Conservation (phyloP, 1,140 invertebrate genomes). For the Mamestra configurata region DNA sequence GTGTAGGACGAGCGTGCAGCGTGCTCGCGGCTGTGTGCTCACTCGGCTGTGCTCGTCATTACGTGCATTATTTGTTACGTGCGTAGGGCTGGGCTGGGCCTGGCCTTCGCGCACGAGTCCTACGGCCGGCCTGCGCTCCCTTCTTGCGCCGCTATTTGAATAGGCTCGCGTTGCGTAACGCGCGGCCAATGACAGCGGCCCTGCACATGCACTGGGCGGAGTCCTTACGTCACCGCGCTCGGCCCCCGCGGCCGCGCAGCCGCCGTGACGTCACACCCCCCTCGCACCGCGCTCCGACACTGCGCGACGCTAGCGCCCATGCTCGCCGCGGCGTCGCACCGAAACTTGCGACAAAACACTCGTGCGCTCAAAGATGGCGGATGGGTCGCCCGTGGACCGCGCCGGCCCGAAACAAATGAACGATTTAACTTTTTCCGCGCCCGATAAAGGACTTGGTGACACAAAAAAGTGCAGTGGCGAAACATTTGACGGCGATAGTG, state of each 20-base stretch:
- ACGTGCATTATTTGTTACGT: conserved; percentile 82
- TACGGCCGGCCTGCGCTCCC: conserved; percentile 82
- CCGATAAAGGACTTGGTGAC: conserved; percentile 80
- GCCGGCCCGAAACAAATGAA: conserved; percentile 77
- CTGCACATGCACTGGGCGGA: conserved; percentile 85
- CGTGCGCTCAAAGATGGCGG: conserved; percentile 88
- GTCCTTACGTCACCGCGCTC: conserved; percentile 83
- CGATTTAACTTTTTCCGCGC: conserved; percentile 85
- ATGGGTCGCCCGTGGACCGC: conserved; percentile 82
- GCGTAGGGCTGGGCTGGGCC: conserved; percentile 82
- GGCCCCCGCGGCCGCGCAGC: conserved; percentile 81
- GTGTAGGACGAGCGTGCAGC: not conserved
- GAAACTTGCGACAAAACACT: conserved; percentile 86
- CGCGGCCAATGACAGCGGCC: conserved; percentile 85
- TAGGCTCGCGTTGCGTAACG: conserved; percentile 84
- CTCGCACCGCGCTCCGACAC: conserved; percentile 71
- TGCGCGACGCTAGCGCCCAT: conserved; percentile 78
- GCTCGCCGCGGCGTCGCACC: conserved; percentile 70
- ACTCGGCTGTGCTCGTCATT: conserved; percentile 73
- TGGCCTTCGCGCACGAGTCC: conserved; percentile 78
- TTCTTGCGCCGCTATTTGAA: conserved; percentile 81
- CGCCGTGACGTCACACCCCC: conserved; percentile 84
- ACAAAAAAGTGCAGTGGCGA: conserved; percentile 85
- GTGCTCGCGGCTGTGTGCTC: conserved; percentile 59
- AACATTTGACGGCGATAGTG: conserved; percentile 74